phyloP scores from a whole-genome alignment of 2,113 vertebrate species.

The Zosterops borbonicus region DNA sequence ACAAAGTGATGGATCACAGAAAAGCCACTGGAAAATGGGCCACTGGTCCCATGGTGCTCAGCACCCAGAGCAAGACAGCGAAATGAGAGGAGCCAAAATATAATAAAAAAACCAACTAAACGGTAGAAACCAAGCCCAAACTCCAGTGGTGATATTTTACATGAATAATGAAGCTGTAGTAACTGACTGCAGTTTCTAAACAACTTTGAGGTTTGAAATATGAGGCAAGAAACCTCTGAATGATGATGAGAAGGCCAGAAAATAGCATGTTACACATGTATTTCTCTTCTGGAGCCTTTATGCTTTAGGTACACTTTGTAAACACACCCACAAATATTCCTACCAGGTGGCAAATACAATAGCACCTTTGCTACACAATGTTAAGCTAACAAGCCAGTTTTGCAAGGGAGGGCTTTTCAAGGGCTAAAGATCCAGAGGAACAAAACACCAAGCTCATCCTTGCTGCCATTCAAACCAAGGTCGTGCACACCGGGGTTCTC shows the following conservation, averaged over 20 bases:
- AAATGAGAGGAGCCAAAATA: neutral
- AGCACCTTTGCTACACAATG: neutral
- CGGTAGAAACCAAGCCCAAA: neutral
- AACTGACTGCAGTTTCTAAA: neutral
- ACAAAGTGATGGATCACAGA: neutral
- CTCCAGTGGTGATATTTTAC: neutral
- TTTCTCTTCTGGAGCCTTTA: neutral
- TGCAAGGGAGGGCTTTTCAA: neutral
- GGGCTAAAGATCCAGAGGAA: neutral
- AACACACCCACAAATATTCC: neutral
- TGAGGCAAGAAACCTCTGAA: neutral
- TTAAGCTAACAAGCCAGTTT: neutral
- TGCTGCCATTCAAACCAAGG: neutral
- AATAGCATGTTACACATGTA: neutral
- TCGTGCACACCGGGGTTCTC: rapidly evolving
- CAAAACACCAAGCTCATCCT: neutral
- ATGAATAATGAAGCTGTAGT: neutral
- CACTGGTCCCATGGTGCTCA: neutral
- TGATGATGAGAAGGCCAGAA: neutral
- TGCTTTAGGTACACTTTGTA: neutral
- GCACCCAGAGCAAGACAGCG: neutral
- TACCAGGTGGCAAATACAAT: neutral
- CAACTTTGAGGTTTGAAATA: neutral
- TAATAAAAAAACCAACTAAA: neutral
- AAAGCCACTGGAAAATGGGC: neutral